Evolutionary conservation across 2,797 vertebrate genomes (phyloP).

Genomic region (Dallia pectoralis): DNA sequence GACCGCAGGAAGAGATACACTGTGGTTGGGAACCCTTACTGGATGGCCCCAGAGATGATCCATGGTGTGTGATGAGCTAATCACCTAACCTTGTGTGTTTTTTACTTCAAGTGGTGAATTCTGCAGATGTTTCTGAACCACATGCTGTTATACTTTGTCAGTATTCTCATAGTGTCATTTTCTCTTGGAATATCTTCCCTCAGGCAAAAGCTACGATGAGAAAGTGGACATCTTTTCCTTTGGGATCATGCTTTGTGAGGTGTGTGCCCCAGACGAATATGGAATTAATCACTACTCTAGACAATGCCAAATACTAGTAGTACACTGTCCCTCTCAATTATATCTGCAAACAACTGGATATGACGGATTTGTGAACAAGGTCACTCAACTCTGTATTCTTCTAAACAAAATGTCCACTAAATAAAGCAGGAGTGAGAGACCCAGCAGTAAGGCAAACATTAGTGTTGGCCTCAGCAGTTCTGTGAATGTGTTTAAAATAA

Average conservation of each 20-base stretch:
- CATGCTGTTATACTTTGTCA: neutral
- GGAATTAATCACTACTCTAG: constrained; percentile 10
- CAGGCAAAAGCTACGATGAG: constrained; percentile 95
- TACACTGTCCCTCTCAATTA: no score
- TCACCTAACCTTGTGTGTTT: neutral
- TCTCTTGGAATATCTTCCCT: constrained; percentile 13
- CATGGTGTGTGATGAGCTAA: constrained; percentile 77
- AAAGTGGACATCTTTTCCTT: constrained; percentile 98
- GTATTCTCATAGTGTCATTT: neutral
- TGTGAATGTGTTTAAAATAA: constrained; percentile 37
- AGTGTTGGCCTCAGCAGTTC: constrained; percentile 30
- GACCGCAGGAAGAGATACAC: constrained; percentile 97
- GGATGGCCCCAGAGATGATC: constrained; percentile 99
- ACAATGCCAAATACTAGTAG: neutral
- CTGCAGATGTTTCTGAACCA: neutral
- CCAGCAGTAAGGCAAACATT: constrained; percentile 37
- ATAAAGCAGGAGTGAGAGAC: neutral
- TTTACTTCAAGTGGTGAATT: neutral
- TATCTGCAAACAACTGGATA: no score
- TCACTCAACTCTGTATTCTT: no score
- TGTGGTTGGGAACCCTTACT: constrained; percentile 97
- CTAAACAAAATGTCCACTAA: no score
- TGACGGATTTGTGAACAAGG: no score
- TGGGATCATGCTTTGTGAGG: constrained; percentile 97
- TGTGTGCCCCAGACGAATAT: constrained; percentile 57